Conservation (phyloP, 1,140 invertebrate genomes). For the Paraescarpia echinospica region DNA sequence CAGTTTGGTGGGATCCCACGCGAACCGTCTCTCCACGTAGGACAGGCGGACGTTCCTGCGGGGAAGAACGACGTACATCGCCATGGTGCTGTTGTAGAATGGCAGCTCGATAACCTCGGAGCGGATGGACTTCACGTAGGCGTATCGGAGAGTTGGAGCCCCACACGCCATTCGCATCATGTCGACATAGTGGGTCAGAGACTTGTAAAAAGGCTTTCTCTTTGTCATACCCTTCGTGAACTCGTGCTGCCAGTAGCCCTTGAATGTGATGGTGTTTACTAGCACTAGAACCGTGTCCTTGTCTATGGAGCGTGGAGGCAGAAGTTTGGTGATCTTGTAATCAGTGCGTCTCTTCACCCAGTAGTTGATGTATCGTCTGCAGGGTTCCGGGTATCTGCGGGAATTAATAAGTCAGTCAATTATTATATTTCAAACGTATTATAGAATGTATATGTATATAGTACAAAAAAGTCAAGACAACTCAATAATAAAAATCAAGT, state of each 20-base stretch:
- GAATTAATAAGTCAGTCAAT: too few relatives aligned
- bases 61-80: slow-evolving; percentile 69
- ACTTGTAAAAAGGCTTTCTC: slow-evolving; percentile 43
- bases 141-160: not conserved
- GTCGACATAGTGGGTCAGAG: not conserved
- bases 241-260: slow-evolving; percentile 71
- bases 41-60: slow-evolving; percentile 44
- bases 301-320: slow-evolving; percentile 59
- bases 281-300: slow-evolving; percentile 67
- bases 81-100: slow-evolving; percentile 77
- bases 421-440: too few relatives aligned
- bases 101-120: slow-evolving; percentile 70
- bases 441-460: too few relatives aligned
- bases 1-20: slow-evolving; percentile 21
- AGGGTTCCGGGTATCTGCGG: not conserved
- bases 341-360: slow-evolving; percentile 71
- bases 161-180: not conserved
- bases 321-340: slow-evolving; percentile 67
- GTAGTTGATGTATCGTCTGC: slow-evolving; percentile 63
- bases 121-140: slow-evolving; percentile 53
- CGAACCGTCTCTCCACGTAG: slow-evolving; percentile 34
- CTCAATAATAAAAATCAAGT: too few relatives aligned
- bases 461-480: too few relatives aligned
- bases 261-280: slow-evolving; percentile 78
- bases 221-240: slow-evolving; percentile 66